Percentiles rank a stretch among this genome's conserved stretches.
Evolutionary conservation across 2,113 vertebrate species (phyloP).

Genomic region (Gadus macrocephalus): DNA sequence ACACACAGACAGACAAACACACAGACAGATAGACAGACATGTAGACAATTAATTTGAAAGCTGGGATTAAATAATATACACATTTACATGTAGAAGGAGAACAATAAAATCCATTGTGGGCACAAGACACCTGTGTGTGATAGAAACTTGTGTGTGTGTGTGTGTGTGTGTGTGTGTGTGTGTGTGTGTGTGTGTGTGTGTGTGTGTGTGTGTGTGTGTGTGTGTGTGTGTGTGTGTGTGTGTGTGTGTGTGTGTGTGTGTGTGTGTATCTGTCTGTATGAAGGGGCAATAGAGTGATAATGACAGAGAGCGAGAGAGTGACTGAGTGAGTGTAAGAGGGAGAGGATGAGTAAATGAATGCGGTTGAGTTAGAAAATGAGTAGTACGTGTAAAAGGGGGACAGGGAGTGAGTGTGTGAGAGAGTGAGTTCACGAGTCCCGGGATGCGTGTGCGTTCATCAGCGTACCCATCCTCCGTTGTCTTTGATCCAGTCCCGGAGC

Average conservation of each 20-base stretch:
- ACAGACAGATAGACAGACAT: too few species aligned
- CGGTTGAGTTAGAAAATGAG: not conserved
- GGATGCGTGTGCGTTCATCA: not conserved
- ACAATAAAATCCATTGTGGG: too few species aligned
- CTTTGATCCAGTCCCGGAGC: constrained; percentile 85
- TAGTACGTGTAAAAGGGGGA: not conserved
- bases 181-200: not conserved
- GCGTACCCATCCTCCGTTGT: constrained; percentile 91
- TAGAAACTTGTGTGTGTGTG: not conserved
- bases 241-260: too few species aligned
- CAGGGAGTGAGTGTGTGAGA: not conserved
- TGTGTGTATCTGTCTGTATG: not conserved
- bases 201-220: too few species aligned
- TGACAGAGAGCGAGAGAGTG: not conserved
- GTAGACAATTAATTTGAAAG: too few species aligned
- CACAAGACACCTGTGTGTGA: too few species aligned
- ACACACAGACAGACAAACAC: too few species aligned
- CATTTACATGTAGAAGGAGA: too few species aligned
- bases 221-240: too few species aligned
- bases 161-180: too few species aligned
- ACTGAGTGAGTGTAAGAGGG: too few species aligned
- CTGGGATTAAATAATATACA: too few species aligned
- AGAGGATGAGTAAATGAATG: not conserved
- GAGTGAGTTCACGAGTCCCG: not conserved
- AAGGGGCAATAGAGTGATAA: not conserved